These are phyloP conservation scores for Athene noctua DNA, from an alignment of 2,113 vertebrate genomes.

Conservation along the genomic window DNA sequence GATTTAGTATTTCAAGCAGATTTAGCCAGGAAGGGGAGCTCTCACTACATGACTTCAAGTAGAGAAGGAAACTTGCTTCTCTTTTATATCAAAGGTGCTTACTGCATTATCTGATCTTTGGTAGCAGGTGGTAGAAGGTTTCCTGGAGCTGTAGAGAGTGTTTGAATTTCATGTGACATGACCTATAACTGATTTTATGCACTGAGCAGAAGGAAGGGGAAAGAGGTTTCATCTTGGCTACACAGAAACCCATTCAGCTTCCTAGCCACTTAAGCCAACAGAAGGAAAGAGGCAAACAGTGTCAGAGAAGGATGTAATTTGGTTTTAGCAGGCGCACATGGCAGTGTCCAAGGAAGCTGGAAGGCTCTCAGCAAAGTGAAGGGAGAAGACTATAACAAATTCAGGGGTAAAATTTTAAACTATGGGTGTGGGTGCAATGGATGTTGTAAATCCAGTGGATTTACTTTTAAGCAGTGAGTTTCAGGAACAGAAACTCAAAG, in stretches of 20 bases:
- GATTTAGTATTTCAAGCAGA: neutral
- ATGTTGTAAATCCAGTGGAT: neutral
- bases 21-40: conserved; percentile 32
- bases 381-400: neutral
- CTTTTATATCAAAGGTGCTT: neutral
- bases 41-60: neutral
- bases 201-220: neutral
- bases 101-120: neutral
- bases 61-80: neutral
- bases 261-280: neutral
- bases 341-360: neutral
- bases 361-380: neutral
- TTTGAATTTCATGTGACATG: neutral
- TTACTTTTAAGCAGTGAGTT: neutral
- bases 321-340: neutral
- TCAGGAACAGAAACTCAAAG: neutral
- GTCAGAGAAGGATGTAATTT: neutral
- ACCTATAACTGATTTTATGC: neutral
- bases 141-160: neutral
- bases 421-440: neutral
- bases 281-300: neutral
- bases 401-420: neutral
- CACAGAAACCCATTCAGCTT: neutral
- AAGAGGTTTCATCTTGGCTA: neutral
- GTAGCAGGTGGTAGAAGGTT: neutral